Evolutionary conservation across 2,113 vertebrate species (phyloP).

Genomic region (Myrmecobius fasciatus): DNA sequence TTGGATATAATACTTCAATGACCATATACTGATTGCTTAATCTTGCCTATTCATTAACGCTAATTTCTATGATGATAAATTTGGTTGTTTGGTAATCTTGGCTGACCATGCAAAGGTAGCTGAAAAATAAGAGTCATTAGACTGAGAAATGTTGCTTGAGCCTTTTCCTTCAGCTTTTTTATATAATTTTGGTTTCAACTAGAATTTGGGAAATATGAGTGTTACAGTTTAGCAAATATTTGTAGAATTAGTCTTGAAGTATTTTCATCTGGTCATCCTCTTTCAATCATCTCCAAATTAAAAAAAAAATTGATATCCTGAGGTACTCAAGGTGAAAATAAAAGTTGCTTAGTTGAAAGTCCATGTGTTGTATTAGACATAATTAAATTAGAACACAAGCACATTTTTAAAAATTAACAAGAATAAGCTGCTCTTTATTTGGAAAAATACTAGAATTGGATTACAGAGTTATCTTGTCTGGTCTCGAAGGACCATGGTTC

Average conservation of each 20-base stretch:
- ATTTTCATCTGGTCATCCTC: conserved; percentile 19
- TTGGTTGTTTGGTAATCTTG: conserved; percentile 37
- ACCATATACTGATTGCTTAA: conserved; percentile 59
- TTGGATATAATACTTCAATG: conserved; percentile 44
- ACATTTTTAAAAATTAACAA: neutral
- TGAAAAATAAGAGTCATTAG: conserved; percentile 50
- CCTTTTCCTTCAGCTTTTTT: conserved; percentile 43
- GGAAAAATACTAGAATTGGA: neutral
- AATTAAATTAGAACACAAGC: neutral
- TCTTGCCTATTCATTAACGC: conserved; percentile 31
- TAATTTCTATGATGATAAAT: conserved; percentile 66
- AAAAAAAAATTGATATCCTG: neutral
- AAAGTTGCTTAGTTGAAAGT: neutral
- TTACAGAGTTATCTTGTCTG: neutral
- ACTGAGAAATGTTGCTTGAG: neutral
- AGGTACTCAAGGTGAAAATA: neutral
- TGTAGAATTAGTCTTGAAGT: neutral
- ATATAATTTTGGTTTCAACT: conserved; percentile 31
- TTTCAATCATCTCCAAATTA: conserved; percentile 11
- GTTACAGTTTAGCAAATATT: conserved; percentile 13
- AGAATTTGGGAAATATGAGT: conserved; percentile 26
- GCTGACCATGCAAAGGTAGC: conserved; percentile 21
- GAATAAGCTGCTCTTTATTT: neutral
- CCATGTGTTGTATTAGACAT: neutral
- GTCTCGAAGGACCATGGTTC: neutral